Base-by-base conservation (phyloP, 2,888 invertebrate genomes). In the Drosophila limbata region DNA sequence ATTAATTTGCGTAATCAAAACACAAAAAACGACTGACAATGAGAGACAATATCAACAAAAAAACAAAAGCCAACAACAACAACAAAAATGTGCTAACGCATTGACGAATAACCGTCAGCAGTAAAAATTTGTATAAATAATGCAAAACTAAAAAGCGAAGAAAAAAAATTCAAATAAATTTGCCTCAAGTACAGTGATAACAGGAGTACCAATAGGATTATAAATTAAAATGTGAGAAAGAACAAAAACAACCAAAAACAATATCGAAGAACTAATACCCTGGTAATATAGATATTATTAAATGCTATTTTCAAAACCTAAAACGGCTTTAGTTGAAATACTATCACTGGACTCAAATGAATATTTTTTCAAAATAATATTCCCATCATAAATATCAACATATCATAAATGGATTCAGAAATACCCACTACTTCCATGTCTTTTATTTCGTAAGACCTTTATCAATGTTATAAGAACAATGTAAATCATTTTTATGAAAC, bases 1-100 rank as follows among this genome's bases (percentile, higher is more conserved):
- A 81, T 85, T 77, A 88, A 88, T 88, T 88, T 85, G 84, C 84
- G 84, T 85, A 85, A 85, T 85, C 89, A 85, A 88, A 84, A 75
- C 69, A 81, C 77, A 86, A 74, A 76, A 69, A 60, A 52, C 74
- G 79, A 72, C 79, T 79, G 75, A 64, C 77, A 77, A 79, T 77
- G 74, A 74, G 77, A 77, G 48, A 79, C 77, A 77, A 79, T 66
- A 77, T 73, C 65, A 73, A 61, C 51, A 69, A 77, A 57, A 25
- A 25, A 68, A 55, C n/a, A 47, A 60, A 70, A 62, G 42, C n/a
- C 37, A 59, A 8, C 31, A 53, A 9, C 52, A 51, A 31, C 45
- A 64, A 9, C 31, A 52, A 11, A 47, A 66, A 19, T 69, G 66
- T 76, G 80, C 75, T 76, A 80, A 66, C 59, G 65, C 64, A 68